These are phyloP conservation scores for Neoseiulus cucumeris DNA, from an alignment of 1,140 invertebrate species.

Conservation along the genomic window DNA sequence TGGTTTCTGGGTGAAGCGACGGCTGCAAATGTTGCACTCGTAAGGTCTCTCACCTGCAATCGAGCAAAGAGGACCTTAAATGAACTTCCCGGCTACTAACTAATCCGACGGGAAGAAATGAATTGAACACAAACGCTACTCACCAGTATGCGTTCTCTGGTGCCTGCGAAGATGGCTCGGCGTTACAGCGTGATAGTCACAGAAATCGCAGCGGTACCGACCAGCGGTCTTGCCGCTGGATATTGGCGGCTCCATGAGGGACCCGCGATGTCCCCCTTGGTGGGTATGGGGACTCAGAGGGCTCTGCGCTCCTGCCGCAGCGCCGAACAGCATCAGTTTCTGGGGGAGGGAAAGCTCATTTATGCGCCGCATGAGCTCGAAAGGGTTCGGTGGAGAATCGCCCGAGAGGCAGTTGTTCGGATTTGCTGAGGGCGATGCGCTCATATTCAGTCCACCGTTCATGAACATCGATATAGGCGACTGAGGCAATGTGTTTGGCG, in stretches of 20 bases:
- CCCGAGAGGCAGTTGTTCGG: background rate
- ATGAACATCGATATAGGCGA: too few species aligned
- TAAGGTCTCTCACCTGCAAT: slow-evolving; percentile 56
- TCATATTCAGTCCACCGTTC: too few species aligned
- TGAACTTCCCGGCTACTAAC: background rate
- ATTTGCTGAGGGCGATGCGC: too few species aligned
- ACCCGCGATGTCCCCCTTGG: background rate
- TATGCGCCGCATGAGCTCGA: slow-evolving; percentile 4
- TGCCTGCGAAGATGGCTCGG: slow-evolving; percentile 11
- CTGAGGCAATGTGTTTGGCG: too few species aligned
- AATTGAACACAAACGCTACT: background rate
- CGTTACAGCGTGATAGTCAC: slow-evolving; percentile 12
- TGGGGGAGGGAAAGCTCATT: slow-evolving; percentile 7
- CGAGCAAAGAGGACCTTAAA: background rate
- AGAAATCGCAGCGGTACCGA: slow-evolving; percentile 8
- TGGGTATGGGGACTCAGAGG: slow-evolving; percentile 1
- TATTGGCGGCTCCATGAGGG: slow-evolving; percentile 2
- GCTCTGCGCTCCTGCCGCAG: slow-evolving; percentile 9
- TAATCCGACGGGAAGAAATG: background rate
- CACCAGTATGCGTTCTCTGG: slow-evolving; percentile 8
- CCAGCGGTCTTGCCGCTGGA: background rate
- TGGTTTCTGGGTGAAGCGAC: slow-evolving; percentile 43
- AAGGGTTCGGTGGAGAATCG: background rate
- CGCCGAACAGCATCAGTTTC: slow-evolving; percentile 11
- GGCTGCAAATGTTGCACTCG: slow-evolving; percentile 61